Base-by-base conservation (phyloP, 2,113 vertebrate genomes). In the Thamnophis sirtalis region DNA sequence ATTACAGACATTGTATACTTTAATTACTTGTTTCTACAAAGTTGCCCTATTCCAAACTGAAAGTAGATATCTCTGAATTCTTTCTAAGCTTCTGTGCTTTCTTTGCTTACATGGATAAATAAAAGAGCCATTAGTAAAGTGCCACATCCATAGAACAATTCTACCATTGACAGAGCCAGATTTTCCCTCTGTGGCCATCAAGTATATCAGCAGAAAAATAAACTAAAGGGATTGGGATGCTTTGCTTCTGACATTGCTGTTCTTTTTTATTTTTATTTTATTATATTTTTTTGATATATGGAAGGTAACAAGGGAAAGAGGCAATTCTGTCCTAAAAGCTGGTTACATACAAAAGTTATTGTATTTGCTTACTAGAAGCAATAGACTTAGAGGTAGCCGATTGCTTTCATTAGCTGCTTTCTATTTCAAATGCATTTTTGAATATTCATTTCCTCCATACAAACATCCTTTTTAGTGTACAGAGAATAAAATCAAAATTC, bases 21-120 rank as follows among this genome's bases (percentile, higher is more conserved):
- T 97, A 97, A 97, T 98, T 98, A 96, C 96, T 96, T 97, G 97
- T 97, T 97, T 97, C 96, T 97, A 96, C 97, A 97, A 94, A 95
- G 94, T 93, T 96, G 95, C 97, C 96, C 96, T 94, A 96, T 97
- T 97, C 96, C 95, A 95, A 60, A 87, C 95, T 96, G 96, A 97
- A 98, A 97, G 95, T 87, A 89, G 95, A 96, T 95, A 96, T 10
- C 0, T 91, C 93, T 73, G 94, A 92, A 92, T 94, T 94, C 91
- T 92, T 89, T 89, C 94, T 90, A 60, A 95, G 93, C 95, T 91
- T 91, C 56, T 88, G 80, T 89, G 92, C 95, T 96, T 96, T 94
- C 93, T 95, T 94, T 94, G 93, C 95, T 96, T 95, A 92, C 94
- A 95, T 87, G 95, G 92, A 93, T 96, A 96, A 97, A 97, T 95